Percentiles rank a stretch among this genome's conserved stretches.
Conservation (phyloP, 2,888 invertebrate genomes). For the Neoascia interrupta region DNA sequence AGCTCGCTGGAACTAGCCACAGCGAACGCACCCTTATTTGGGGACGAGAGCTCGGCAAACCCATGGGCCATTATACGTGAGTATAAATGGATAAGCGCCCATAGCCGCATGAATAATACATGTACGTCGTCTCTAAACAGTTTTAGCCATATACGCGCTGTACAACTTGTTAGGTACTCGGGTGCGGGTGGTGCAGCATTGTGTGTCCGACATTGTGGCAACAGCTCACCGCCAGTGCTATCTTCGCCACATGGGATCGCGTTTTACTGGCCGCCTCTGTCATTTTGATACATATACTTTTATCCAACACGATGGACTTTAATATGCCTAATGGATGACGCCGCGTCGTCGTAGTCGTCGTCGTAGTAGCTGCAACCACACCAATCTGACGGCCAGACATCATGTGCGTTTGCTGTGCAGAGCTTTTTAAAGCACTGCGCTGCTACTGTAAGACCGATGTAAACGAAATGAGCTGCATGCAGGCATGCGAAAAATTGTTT, state of each 20-base stretch:
- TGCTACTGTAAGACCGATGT: conserved; percentile 13
- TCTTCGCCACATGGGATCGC: background rate
- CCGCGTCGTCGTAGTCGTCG: background rate
- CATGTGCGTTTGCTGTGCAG: conserved; percentile 27
- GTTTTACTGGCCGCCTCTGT: conserved; percentile 13
- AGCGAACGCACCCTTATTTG: conserved; percentile 66
- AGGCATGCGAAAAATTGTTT: conserved; percentile 62
- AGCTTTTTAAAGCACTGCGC: conserved; percentile 33
- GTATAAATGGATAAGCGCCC: conserved; percentile 56
- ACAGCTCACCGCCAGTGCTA: conserved; percentile 22
- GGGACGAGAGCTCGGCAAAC: conserved; percentile 48
- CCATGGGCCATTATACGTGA: conserved; percentile 27
- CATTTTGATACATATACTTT: conserved; percentile 32
- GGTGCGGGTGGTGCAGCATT: conserved; percentile 15
- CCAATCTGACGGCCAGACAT: conserved; percentile 58
- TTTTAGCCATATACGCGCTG: conserved; percentile 45
- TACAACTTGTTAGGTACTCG: conserved; percentile 35
- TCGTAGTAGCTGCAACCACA: background rate
- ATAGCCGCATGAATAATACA: conserved; percentile 57
- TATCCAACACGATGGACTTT: conserved; percentile 50
- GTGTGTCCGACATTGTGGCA: conserved; percentile 21
- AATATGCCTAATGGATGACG: conserved; percentile 58
- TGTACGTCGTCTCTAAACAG: conserved; percentile 49
- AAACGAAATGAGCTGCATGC: conserved; percentile 29
- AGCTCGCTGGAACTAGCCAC: conserved; percentile 29